Evolutionary conservation across 2,888 invertebrate genomes (phyloP).

Genomic region (Parnassius apollo): DNA sequence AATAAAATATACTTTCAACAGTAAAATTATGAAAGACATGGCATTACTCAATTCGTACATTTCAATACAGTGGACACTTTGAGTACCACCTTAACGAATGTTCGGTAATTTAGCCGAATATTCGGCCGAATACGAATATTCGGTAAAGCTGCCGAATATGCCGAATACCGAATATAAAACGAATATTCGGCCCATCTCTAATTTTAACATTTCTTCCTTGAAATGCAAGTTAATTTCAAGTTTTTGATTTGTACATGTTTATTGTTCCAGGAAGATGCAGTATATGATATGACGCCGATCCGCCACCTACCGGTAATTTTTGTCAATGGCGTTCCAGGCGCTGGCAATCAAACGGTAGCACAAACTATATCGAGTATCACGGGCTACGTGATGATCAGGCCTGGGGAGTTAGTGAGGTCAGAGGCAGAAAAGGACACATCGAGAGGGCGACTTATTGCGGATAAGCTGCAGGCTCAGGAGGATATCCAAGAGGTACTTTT

Average conservation of each 20-base stretch:
- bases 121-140: too few relatives aligned
- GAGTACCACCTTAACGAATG: too few relatives aligned
- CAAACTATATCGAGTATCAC: conserved; percentile 71
- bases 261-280: conserved; percentile 40
- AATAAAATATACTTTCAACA: too few relatives aligned
- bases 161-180: too few relatives aligned
- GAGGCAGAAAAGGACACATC: conserved; percentile 74
- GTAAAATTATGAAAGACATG: too few relatives aligned
- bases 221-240: too few relatives aligned
- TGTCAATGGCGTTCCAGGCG: conserved; percentile 75
- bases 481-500: conserved; percentile 65
- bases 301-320: conserved; percentile 71
- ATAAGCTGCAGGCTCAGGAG: conserved; percentile 64
- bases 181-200: too few relatives aligned
- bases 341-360: conserved; percentile 74
- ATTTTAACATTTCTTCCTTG: too few relatives aligned
- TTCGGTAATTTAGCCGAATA: too few relatives aligned
- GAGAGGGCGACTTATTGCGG: conserved; percentile 71
- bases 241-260: not conserved
- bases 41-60: too few relatives aligned
- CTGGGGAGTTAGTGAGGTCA: conserved; percentile 69
- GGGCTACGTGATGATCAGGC: conserved; percentile 71
- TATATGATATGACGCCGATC: conserved; percentile 73
- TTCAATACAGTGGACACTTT: too few relatives aligned
- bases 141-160: too few relatives aligned